These are phyloP conservation scores for Aurelia aurita DNA, from an alignment of 30 jellyfish, hydroid and myxozoan genomes.

Conservation along the genomic window DNA sequence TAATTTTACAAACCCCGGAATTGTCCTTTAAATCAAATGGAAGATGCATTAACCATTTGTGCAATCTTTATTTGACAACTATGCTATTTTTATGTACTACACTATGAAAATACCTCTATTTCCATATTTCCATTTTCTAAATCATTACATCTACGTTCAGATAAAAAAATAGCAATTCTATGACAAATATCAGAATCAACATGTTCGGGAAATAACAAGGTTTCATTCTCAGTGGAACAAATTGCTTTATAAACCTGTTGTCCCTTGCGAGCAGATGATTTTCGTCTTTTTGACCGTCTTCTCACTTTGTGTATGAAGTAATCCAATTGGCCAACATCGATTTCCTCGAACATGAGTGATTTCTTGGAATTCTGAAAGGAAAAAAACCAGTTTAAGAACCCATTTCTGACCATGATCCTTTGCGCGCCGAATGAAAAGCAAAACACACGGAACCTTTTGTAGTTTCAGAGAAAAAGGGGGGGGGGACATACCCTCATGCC, in stretches of 20 bases:
- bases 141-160: constrained; percentile 16
- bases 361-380: constrained; percentile 20
- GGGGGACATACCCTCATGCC: too few relatives aligned
- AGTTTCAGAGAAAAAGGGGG: too few relatives aligned
- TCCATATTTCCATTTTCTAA: neutral
- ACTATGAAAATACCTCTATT: neutral
- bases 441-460: too few relatives aligned
- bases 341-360: constrained; percentile 72
- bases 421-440: too few relatives aligned
- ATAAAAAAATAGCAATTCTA: constrained; percentile 50
- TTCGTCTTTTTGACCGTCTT: constrained; percentile 64
- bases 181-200: constrained; percentile 72
- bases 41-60: too few relatives aligned
- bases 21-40: too few relatives aligned
- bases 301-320: constrained; percentile 79
- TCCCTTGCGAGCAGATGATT: constrained; percentile 69
- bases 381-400: too few relatives aligned
- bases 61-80: too few relatives aligned
- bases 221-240: constrained; percentile 76
- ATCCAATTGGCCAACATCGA: constrained; percentile 85
- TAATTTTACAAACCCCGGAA: too few relatives aligned
- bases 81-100: neutral
- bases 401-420: too few relatives aligned
- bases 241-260: constrained; percentile 80
- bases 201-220: constrained; percentile 69